A percentile compares a stretch with the other conserved stretches of the same genome.
Evolutionary conservation across 2,888 invertebrate genomes (phyloP).

Genomic region (Rhopalosiphum nymphaeae): DNA sequence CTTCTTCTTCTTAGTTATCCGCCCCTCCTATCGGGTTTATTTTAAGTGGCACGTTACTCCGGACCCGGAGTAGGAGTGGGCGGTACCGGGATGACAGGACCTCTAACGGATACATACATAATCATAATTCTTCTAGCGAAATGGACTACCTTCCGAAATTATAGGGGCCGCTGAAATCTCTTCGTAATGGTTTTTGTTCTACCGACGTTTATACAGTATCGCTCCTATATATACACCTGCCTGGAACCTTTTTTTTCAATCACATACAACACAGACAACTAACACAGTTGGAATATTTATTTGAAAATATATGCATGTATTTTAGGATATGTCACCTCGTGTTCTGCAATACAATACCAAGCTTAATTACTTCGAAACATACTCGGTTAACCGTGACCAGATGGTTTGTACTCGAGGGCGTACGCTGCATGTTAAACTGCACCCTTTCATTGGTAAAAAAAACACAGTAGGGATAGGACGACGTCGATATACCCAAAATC

Average conservation of each 20-base stretch:
- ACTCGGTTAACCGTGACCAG: conserved; percentile 63
- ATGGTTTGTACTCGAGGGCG: conserved; percentile 56
- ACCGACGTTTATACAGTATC: conserved; percentile 62
- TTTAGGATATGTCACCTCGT: conserved; percentile 49
- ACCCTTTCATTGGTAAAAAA: conserved; percentile 50
- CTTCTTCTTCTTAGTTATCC: conserved; percentile 9
- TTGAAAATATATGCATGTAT: conserved; percentile 18
- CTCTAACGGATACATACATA: conserved; percentile 57
- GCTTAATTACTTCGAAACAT: conserved; percentile 56
- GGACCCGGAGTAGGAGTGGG: conserved; percentile 59
- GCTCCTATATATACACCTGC: conserved; percentile 44
- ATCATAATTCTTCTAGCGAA: conserved; percentile 64
- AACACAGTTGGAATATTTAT: conserved; percentile 28
- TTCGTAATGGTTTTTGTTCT: conserved; percentile 63
- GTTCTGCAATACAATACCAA: conserved; percentile 52
- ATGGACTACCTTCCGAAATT: conserved; percentile 65
- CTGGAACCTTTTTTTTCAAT: conserved; percentile 25
- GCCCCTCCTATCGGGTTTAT: conserved; percentile 48
- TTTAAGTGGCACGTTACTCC: conserved; percentile 61
- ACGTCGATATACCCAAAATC: conserved; percentile 8
- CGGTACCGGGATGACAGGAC: conserved; percentile 64
- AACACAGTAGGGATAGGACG: background rate
- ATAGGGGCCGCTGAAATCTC: conserved; percentile 59
- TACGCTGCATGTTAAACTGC: conserved; percentile 32
- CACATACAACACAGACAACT: background rate